Base-by-base conservation (phyloP, 2,888 invertebrate species). In the Lepidocyrtoides sp. region DNA sequence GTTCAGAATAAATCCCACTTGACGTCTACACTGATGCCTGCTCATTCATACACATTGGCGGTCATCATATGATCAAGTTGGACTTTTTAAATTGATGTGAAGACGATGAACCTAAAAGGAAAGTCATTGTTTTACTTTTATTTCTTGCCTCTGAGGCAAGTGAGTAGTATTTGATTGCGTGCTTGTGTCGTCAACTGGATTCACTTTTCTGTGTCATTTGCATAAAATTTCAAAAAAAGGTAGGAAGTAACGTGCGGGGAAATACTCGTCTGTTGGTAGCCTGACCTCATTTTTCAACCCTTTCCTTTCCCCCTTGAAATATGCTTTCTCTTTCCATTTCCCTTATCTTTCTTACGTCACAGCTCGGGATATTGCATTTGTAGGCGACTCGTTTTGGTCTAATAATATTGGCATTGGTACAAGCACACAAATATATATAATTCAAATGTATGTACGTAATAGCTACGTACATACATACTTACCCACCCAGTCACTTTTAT, bases 301-400 rank as follows among this genome's bases (percentile, higher is more conserved):
- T n/a, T 29, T n/a, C n/a, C 14, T 66, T 32, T 32, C 29, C 29
- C n/a, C 3, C 29, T 20, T 32, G 12, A 3, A 26, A 12, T n/a
- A 2, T 48, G 10, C 17, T 17, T 57, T 17, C 2, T 48, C n/a
- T 4, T 48, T 48, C 48, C 48, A 48, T n/a, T 69, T 29, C 54
- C 32, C 29, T n/a, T 48, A 17, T 29, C 10, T 29, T 51, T n/a
- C n/a, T n/a, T 48, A n/a, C 29, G 1, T 44, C 23, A 57, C 1
- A 14, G 26, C 20, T 8, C 10, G 57, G 51, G 32, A 41, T 75
- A 44, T 75, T 75, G 60, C 75, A 86, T 86, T 86, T 48, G 86
- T 75, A n/a, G n/a, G n/a, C 75, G 86, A 86, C 86, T 75, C 54
- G 75, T 75, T 85, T 85, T 75, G 85, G 75, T 86, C n/a, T 84